Evolutionary conservation across 2,888 invertebrate species (phyloP), one percentile per base, ranked within the genome.

Genomic region (Aphodius sticticus): DNA sequence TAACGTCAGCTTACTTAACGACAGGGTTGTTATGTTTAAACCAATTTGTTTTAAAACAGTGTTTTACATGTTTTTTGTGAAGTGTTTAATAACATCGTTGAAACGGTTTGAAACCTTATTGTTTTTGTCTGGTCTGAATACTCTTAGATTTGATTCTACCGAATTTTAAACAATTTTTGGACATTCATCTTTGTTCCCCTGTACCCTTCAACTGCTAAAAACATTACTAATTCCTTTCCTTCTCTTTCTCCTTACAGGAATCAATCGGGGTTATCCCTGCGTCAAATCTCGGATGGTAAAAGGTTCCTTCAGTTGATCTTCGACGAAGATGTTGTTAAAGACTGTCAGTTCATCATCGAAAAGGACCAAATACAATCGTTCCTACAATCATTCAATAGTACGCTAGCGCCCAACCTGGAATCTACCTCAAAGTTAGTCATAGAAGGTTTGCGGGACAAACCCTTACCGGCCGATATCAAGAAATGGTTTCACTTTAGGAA

Each of bases 231-330:
- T 7, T 69, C 78, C 16, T 80, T 81, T 78, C 26, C 26, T 53
- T 76, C 9, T 12, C 16, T 14, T 76, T 76, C 14, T 76, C 77
- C 14, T 84, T 84, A 14, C 83, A 85, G 85, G 78, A 83, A 35
- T 90, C 92, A 92, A 80, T 87, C 87, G 76, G 92, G 92, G 1
- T 86, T 94, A 26, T 91, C 91, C 83, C 91, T 94, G 35, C 92
- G 94, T 16, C 94, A 95, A 87, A 89, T 94, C 83, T 92, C 93
- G n/a, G 93, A 94, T 86, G 93, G 94, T 79, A 90, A 90, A 84
- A 92, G 93, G 88, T 91, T 94, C 87, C 91, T 94, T 75, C 94
- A 94, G 89, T 88, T 94, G 69, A 94, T 94, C 83, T 94, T 93
- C 90, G 90, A 92, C 77, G 90, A 91, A 84, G 91, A 92, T 84